Conservation (phyloP, 2,797 vertebrate genomes). For the Sebastiscus albofasciatus region DNA sequence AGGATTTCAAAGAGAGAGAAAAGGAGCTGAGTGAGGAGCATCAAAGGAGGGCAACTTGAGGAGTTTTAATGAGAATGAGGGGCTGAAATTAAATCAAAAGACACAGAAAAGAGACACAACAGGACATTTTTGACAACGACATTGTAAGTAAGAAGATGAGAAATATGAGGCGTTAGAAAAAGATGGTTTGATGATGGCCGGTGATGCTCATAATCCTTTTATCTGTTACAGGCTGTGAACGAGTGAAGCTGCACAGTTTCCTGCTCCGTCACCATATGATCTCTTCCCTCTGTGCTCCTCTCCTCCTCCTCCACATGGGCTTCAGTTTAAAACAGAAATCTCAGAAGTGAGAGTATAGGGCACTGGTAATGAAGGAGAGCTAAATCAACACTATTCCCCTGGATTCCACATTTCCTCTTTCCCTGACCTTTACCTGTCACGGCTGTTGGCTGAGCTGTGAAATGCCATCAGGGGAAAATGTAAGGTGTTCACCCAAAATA, state of each 20-base stretch:
- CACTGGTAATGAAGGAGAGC: conserved; percentile 16
- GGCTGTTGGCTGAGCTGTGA: conserved; percentile 40
- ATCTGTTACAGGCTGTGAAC: conserved; percentile 14
- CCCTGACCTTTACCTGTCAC: conserved; percentile 53
- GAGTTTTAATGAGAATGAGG: conserved; percentile 22
- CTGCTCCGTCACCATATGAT: background rate
- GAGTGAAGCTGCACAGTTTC: background rate
- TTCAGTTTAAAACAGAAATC: background rate
- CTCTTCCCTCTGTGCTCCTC: background rate
- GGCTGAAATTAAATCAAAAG: conserved; percentile 9
- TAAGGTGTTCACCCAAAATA: conserved; percentile 18
- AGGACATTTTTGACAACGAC: background rate
- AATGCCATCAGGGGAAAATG: conserved; percentile 24
- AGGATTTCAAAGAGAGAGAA: conserved; percentile 14
- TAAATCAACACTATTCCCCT: conserved; percentile 11
- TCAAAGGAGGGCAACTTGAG: conserved; percentile 7
- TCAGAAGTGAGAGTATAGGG: background rate
- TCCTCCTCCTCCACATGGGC: background rate
- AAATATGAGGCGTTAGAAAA: background rate
- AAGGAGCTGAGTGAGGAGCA: background rate
- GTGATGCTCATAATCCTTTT: conserved; percentile 13
- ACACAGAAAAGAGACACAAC: background rate
- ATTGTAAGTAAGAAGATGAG: background rate
- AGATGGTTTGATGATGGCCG: background rate
- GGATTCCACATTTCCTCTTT: conserved; percentile 19